phyloP scores from a whole-genome alignment of 2,888 invertebrate genomes.

The Pammene aurita region DNA sequence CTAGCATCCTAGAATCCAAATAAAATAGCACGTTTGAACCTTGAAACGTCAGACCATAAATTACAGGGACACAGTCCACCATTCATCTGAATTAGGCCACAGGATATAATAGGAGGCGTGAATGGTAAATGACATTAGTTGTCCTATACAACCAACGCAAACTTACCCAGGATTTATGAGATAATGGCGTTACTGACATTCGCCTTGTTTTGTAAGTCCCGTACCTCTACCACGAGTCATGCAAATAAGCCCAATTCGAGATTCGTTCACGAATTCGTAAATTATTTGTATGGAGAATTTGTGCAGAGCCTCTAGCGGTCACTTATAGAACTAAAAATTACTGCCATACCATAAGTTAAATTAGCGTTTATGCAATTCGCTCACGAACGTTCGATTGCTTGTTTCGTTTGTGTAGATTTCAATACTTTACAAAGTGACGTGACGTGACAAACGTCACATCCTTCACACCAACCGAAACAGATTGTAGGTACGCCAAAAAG shows the following conservation, averaged over 20 bases:
- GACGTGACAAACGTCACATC: no score
- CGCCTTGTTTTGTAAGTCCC: background rate
- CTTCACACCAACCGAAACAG: no score
- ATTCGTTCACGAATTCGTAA: no score
- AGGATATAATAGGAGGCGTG: conserved; percentile 18
- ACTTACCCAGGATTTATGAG: conserved; percentile 10
- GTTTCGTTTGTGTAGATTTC: background rate
- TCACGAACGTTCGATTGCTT: no score
- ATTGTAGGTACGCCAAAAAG: no score
- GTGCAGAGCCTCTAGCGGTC: no score
- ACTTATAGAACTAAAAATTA: no score
- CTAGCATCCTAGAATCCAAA: background rate
- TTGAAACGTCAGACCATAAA: conserved; percentile 9
- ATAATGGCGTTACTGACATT: conserved; percentile 10
- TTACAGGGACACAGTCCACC: conserved; percentile 8
- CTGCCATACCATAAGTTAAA: no score
- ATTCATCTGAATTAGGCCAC: conserved; percentile 12
- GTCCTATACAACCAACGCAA: background rate
- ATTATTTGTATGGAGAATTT: no score
- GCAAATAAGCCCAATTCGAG: no score
- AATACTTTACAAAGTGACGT: background rate
- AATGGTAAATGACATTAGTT: conserved; percentile 12
- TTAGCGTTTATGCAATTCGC: no score
- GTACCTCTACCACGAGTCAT: no score
- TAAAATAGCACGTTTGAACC: conserved; percentile 3